A percentile compares a stretch with the other conserved stretches of the same genome.
Conservation (phyloP, 2,888 invertebrate genomes). For the Sarcophaga caerulescens region DNA sequence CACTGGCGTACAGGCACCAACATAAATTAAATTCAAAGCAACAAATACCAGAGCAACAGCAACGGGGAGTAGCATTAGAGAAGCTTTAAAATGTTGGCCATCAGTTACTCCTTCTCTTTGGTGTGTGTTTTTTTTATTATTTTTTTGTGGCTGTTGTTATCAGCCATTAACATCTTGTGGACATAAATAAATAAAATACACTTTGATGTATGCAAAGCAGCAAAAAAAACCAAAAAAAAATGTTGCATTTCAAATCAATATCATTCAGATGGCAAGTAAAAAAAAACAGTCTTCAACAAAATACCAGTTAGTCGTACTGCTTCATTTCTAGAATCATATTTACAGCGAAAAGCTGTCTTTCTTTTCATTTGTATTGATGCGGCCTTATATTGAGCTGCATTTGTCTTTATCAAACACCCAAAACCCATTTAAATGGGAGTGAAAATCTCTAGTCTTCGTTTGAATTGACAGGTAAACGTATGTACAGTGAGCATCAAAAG, state of each 20-base stretch:
- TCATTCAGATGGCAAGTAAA: not conserved
- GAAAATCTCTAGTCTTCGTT: not conserved
- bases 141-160: not conserved
- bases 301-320: not conserved
- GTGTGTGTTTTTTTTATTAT: not conserved
- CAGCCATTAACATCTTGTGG: not conserved
- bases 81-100: not conserved
- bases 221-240: not conserved
- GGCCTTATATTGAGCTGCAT: not conserved
- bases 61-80: not conserved
- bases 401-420: not conserved
- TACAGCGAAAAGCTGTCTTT: not conserved
- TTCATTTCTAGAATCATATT: not conserved
- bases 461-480: not conserved
- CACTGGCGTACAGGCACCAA: conserved; percentile 6
- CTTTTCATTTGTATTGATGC: not conserved
- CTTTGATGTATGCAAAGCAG: not conserved
- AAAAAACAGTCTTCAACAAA: not conserved
- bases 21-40: not conserved
- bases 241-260: not conserved
- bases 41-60: not conserved
- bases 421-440: not conserved
- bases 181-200: not conserved
- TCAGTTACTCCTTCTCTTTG: not conserved
- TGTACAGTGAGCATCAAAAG: no score